Base-by-base conservation (phyloP, 2,888 invertebrate species). In the Melikaiella ostensackeni region DNA sequence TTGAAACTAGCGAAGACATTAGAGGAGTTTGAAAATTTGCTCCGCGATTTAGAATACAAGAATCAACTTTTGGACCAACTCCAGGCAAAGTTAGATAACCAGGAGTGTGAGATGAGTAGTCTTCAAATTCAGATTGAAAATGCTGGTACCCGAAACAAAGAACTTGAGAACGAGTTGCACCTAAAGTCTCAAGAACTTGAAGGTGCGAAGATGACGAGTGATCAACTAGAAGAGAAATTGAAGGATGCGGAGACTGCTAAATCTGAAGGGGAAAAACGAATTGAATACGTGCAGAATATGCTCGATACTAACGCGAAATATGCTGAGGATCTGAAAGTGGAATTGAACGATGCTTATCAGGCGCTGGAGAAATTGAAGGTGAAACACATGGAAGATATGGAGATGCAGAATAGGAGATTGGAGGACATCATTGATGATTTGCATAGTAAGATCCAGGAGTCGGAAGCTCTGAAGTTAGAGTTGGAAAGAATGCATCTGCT, bases 391-490 rank as follows among this genome's bases (percentile, higher is more conserved):
- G 92, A 93, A 82, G 93, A 93, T 78, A 85, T 90, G 9, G 87
- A 91, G 55, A 87, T 87, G 75, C 86, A 90, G 33, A 92, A 91
- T 78, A 86, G 87, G 38, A 87, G 86, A 84, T 89, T 88, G 33
- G 92, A 92, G 80, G 93, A 92, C 59, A 84, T 94, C 4, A 91
- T 93, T 24, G 87, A 90, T 19, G 89, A 91, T 74, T 85, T 92
- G 33, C 85, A 88, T 55, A 91, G 92, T 24, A 94, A 93, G 85
- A 91, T 91, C 21, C 86, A 90, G 57, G 91, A 92, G 74, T 91
- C 91, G 50, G 89, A 91, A 33, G 82, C 83, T 21, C 82, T 92
- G 16, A 90, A 87, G 59, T 83, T 81, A 2, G 91, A 92, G 21
- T 86, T 93, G 42, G 88, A 91, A 80, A 86, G 90, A 50, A 92